These are phyloP conservation scores for Rhagophthalmus giganteus DNA, from an alignment of 2,888 invertebrate genomes.

Conservation along the genomic window DNA sequence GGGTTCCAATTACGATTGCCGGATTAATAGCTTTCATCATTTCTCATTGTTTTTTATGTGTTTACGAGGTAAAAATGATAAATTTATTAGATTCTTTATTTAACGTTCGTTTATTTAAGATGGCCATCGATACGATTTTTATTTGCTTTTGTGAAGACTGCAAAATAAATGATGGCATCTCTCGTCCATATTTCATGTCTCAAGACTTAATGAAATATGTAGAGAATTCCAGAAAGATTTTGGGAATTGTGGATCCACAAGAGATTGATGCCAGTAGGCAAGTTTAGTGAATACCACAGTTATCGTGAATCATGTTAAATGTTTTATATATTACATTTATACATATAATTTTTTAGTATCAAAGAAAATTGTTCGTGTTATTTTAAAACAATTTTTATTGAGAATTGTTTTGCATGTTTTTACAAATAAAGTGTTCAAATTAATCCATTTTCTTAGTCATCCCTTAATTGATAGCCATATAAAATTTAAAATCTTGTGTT, in stretches of 20 bases:
- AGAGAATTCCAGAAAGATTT: slow-evolving; percentile 58
- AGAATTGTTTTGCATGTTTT: no score
- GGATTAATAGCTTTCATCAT: slow-evolving; percentile 70
- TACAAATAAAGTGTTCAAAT: no score
- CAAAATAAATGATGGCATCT: slow-evolving; percentile 65
- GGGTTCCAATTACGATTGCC: slow-evolving; percentile 65
- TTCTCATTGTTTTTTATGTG: slow-evolving; percentile 71
- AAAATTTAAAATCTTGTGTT: no score
- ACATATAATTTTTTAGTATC: neutral
- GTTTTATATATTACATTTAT: neutral
- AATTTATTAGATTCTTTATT: slow-evolving; percentile 1
- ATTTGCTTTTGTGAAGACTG: slow-evolving; percentile 72
- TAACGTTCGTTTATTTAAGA: slow-evolving; percentile 51
- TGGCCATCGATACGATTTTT: slow-evolving; percentile 70
- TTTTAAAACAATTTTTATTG: neutral
- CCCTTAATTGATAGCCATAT: no score
- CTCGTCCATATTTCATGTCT: slow-evolving; percentile 67
- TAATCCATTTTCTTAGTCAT: no score
- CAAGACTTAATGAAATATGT: slow-evolving; percentile 67
- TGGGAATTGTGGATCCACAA: neutral
- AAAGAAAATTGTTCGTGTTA: neutral
- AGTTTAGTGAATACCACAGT: neutral
- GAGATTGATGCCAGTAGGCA: no score
- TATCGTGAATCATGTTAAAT: neutral
- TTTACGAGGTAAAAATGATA: slow-evolving; percentile 66